These are phyloP conservation scores for Pitta sordida DNA, from an alignment of 2,113 vertebrate species.

Conservation along the genomic window DNA sequence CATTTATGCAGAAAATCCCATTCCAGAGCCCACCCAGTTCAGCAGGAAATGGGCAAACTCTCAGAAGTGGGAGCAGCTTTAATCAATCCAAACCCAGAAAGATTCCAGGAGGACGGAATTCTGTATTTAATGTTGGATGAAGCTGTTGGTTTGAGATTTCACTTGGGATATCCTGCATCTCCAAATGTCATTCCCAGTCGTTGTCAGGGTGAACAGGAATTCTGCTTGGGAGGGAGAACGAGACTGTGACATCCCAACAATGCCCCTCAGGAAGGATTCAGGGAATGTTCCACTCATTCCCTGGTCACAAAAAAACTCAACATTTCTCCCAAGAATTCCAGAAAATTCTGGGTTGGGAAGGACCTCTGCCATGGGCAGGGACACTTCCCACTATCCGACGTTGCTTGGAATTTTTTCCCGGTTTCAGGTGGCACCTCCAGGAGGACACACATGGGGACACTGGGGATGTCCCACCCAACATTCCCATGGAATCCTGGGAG, in stretches of 20 bases:
- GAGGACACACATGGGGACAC: background rate
- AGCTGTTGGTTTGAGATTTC: background rate
- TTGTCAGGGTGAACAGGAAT: background rate
- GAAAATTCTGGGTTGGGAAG: too few relatives aligned
- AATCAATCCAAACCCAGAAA: background rate
- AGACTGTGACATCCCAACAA: rapidly evolving
- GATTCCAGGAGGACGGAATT: background rate
- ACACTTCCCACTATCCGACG: background rate
- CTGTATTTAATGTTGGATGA: too few relatives aligned
- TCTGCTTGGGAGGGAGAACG: background rate
- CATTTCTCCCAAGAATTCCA: background rate
- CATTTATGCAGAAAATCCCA: background rate
- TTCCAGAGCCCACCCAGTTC: background rate
- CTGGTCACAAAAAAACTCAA: too few relatives aligned
- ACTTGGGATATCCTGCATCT: background rate
- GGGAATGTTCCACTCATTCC: too few relatives aligned
- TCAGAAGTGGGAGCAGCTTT: background rate
- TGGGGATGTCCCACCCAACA: background rate
- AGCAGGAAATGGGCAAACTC: background rate
- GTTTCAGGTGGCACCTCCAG: background rate
- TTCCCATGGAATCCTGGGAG: background rate
- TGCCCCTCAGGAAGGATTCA: background rate
- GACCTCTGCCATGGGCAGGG: background rate
- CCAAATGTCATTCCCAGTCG: rapidly evolving
- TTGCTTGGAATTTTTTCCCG: background rate